Percentiles rank a stretch among this genome's conserved stretches.
phyloP scores from a whole-genome alignment of 2,797 vertebrate genomes.

The Notolabrus celidotus region DNA sequence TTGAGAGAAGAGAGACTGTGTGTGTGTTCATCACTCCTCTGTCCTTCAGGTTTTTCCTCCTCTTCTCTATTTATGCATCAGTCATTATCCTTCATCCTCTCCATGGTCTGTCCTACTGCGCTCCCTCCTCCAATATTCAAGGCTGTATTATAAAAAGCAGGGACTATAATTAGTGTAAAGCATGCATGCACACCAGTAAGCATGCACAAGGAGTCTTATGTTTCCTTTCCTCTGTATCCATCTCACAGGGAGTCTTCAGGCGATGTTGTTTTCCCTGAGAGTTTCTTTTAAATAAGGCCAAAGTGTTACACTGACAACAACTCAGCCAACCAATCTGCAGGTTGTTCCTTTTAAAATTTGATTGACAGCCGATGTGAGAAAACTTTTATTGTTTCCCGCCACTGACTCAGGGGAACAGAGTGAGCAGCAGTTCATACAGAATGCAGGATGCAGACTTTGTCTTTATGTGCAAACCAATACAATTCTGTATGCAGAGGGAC shows the following conservation, averaged over 20 bases:
- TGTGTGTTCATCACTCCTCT: conserved; percentile 43
- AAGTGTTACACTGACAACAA: conserved; percentile 29
- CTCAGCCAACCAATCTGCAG: conserved; percentile 22
- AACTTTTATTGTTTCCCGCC: conserved; percentile 48
- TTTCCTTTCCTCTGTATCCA: conserved; percentile 5
- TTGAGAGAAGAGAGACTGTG: conserved; percentile 28
- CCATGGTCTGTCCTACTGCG: not conserved
- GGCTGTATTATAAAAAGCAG: conserved; percentile 21
- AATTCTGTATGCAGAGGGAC: conserved; percentile 34
- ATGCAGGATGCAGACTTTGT: conserved; percentile 57
- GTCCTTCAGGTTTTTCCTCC: conserved; percentile 51
- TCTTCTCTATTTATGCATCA: conserved; percentile 45
- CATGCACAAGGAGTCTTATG: not conserved
- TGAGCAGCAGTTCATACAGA: conserved; percentile 53
- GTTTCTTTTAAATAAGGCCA: conserved; percentile 21
- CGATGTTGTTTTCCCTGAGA: conserved; percentile 1
- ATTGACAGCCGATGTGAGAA: conserved; percentile 41
- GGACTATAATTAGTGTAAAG: conserved; percentile 7
- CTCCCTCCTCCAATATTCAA: conserved; percentile 40
- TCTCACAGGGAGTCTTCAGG: not conserved
- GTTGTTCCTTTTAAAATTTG: conserved; percentile 37
- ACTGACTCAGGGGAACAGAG: conserved; percentile 41
- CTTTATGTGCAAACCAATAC: conserved; percentile 37
- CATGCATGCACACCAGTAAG: not conserved
- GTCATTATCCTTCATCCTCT: conserved; percentile 28